Base-by-base conservation (phyloP, 2,888 invertebrate genomes). In the Acanthoscelides obtectus region DNA sequence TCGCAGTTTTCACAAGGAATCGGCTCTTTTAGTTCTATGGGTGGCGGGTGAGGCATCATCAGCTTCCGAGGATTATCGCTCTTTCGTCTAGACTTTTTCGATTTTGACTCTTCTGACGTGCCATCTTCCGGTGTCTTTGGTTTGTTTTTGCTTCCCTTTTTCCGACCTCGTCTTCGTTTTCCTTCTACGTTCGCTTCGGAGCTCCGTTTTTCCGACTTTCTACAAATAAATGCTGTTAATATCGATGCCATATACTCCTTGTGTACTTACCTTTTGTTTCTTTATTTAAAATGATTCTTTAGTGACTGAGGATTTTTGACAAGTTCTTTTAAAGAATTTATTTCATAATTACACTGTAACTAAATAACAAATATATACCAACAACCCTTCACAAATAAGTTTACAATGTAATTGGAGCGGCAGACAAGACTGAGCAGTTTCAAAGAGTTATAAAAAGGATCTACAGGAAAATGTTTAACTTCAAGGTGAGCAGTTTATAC, bases 61-160 rank as follows among this genome's bases (percentile, higher is more conserved):
- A 74, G 72, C 71, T 76, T 77, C 69, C 73, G 76, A 20, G 72
- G 72, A 22, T 73, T 73, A 66, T 74, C 68, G 70, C 71, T 75
- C 72, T 72, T 72, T 25, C 77, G 72, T 65, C 72, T 22, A 20
- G 69, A 70, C 69, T 72, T 75, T 70, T 71, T 72, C n/a, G 67
- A 70, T 65, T 68, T 70, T 21, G 20, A 21, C 8, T 74, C 71
- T 8, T 0, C 6, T 71, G 66, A 20, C 64, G 12, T 72, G 22
- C 71, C 69, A 19, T 70, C 65, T 66, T 63, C 3, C 1, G n/a
- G 21, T 22, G 64, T 22, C 67, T 72, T 74, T 5, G 72, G 70
- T 22, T 66, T 12, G 65, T 74, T 75, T 64, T 72, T 75, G 22
- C 69, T 69, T 19, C 72, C 67, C 27, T 71, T 73, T 69, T 71